These are phyloP conservation scores for Lathamus discolor DNA, from an alignment of 2,113 vertebrate genomes.

Conservation along the genomic window DNA sequence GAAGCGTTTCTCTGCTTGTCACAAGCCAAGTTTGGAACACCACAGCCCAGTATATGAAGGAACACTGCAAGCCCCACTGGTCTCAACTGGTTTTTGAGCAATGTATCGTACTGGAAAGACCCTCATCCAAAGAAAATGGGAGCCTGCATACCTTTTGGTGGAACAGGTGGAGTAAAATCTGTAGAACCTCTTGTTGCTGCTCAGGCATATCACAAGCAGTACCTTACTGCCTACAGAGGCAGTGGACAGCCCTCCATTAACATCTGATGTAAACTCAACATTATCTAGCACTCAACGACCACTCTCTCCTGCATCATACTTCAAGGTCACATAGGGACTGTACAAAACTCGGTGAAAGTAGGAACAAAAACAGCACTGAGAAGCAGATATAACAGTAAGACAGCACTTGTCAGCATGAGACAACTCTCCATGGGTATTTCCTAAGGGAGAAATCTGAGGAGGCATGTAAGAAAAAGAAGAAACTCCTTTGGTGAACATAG, in stretches of 20 bases:
- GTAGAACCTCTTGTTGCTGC: neutral
- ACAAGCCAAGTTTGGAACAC: neutral
- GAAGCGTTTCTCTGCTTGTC: neutral
- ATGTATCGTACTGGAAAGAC: fast-evolving
- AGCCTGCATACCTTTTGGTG: neutral
- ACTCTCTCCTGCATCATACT: neutral
- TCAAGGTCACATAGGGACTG: neutral
- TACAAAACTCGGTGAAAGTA: neutral
- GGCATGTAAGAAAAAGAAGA: neutral
- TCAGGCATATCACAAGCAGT: neutral
- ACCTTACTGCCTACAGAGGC: neutral
- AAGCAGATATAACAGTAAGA: neutral
- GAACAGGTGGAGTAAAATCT: neutral
- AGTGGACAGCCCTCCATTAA: neutral
- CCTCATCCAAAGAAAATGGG: neutral
- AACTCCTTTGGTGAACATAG: neutral
- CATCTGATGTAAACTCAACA: neutral
- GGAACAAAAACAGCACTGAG: neutral
- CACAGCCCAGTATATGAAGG: neutral
- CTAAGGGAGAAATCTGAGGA: neutral
- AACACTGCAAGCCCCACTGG: neutral
- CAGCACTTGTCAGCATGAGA: neutral
- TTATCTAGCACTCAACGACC: neutral
- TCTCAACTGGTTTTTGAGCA: neutral
- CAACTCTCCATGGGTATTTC: neutral